Percentiles rank a stretch among this genome's conserved stretches.
phyloP scores from a whole-genome alignment of 2,113 vertebrate genomes.

The Propithecus coquereli region DNA sequence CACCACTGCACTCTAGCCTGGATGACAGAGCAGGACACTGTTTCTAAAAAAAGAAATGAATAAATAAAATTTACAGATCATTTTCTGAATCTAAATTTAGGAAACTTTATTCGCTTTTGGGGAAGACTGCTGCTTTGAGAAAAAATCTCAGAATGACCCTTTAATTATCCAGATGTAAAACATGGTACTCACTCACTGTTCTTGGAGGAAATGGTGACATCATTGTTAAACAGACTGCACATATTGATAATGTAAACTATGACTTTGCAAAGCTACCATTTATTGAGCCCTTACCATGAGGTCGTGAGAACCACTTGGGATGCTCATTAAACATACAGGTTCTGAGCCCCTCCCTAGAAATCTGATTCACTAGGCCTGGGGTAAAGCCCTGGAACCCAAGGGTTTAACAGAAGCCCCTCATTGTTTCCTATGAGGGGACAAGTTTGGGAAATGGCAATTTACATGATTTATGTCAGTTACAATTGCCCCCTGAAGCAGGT shows the following conservation, averaged over 20 bases:
- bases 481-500: background rate
- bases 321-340: background rate
- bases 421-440: background rate
- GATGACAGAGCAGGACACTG: background rate
- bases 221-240: slow-evolving; percentile 22
- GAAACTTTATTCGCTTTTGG: slow-evolving; percentile 1
- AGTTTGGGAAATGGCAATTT: background rate
- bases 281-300: slow-evolving; percentile 37
- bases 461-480: background rate
- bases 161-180: slow-evolving; percentile 42
- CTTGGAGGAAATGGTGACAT: slow-evolving; percentile 39
- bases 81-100: background rate
- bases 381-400: background rate
- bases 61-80: background rate
- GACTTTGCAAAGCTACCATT: slow-evolving; percentile 3
- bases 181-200: slow-evolving; percentile 5
- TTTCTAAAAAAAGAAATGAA: background rate
- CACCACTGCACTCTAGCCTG: no score
- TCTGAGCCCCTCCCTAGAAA: background rate
- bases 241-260: slow-evolving; percentile 39
- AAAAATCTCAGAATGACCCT: slow-evolving; percentile 39
- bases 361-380: background rate
- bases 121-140: background rate
- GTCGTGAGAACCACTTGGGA: background rate
- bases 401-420: background rate